Conservation (phyloP, 2,888 invertebrate genomes). For the Drosophila flavopinicola region DNA sequence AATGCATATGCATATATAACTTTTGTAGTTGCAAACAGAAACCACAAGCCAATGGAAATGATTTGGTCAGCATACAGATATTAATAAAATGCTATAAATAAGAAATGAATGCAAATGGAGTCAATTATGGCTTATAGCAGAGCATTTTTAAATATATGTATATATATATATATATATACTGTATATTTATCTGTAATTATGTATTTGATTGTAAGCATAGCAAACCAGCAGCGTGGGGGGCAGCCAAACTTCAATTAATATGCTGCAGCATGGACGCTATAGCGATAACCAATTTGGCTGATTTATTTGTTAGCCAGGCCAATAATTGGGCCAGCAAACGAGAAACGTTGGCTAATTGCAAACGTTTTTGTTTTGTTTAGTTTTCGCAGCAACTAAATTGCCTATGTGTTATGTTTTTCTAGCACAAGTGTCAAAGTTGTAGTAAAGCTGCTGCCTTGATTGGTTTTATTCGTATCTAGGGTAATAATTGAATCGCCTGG, state of each 20-base stretch:
- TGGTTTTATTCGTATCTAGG: conserved; percentile 2
- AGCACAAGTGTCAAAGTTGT: conserved; percentile 27
- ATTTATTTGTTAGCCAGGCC: conserved; percentile 42
- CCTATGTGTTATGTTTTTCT: neutral
- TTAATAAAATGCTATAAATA: conserved; percentile 1
- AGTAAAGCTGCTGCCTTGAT: conserved; percentile 4
- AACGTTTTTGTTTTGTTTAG: too few species aligned
- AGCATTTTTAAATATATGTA: conserved; percentile 5
- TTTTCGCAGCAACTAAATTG: conserved; percentile 23
- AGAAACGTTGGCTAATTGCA: conserved; percentile 35
- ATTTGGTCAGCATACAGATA: neutral
- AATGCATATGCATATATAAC: too few species aligned
- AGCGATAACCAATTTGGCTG: conserved; percentile 43
- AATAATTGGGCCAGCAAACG: conserved; percentile 51
- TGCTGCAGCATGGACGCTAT: conserved; percentile 34
- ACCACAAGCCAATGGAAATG: neutral
- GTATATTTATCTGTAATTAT: too few species aligned
- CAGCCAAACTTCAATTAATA: conserved; percentile 45
- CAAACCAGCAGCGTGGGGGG: conserved; percentile 2
- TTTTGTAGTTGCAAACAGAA: neutral
- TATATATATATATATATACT: neutral
- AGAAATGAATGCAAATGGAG: conserved; percentile 6
- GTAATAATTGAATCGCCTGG: conserved; percentile 33
- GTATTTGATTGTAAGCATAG: conserved; percentile 16
- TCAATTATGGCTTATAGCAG: conserved; percentile 14